Conservation (phyloP, 1,140 invertebrate genomes). For the Caenorhabditis remanei region DNA sequence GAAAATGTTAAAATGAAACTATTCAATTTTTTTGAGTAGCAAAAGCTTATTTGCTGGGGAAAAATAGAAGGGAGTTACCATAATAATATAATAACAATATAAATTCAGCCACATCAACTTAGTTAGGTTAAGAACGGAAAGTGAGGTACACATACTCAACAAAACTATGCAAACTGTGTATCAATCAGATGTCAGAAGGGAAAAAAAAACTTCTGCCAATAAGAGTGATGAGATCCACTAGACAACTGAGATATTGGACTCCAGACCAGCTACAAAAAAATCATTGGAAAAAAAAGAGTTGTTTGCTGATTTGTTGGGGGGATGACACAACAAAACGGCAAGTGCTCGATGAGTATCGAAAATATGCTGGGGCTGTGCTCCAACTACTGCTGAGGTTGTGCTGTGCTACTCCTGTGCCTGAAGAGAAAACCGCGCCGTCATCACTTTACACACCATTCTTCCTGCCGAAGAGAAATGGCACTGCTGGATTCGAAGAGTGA, state of each 20-base stretch:
- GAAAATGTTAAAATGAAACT: too few relatives aligned
- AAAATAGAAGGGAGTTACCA: too few relatives aligned
- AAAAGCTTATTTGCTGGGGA: too few relatives aligned
- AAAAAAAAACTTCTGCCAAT: too few relatives aligned
- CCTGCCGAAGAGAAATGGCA: slow-evolving; percentile 33
- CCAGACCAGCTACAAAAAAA: background rate
- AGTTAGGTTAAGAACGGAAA: too few relatives aligned
- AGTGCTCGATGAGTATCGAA: slow-evolving; percentile 51
- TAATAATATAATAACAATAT: too few relatives aligned
- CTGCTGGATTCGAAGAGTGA: slow-evolving; percentile 16
- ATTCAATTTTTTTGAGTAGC: too few relatives aligned
- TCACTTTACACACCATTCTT: slow-evolving; percentile 53
- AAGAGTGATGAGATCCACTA: too few relatives aligned
- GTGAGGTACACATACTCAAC: too few relatives aligned
- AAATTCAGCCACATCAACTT: too few relatives aligned
- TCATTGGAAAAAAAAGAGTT: background rate
- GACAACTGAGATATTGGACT: background rate
- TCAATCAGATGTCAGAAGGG: too few relatives aligned
- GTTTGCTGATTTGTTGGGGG: slow-evolving; percentile 51
- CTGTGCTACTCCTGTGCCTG: slow-evolving; percentile 45
- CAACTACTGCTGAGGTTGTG: slow-evolving; percentile 49
- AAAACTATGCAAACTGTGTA: too few relatives aligned
- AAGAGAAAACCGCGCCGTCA: slow-evolving; percentile 45
- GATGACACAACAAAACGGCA: slow-evolving; percentile 50
- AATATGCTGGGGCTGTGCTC: slow-evolving; percentile 33